Evolutionary conservation across 2,797 vertebrate species (phyloP).

Genomic region (Danio aesculapii): DNA sequence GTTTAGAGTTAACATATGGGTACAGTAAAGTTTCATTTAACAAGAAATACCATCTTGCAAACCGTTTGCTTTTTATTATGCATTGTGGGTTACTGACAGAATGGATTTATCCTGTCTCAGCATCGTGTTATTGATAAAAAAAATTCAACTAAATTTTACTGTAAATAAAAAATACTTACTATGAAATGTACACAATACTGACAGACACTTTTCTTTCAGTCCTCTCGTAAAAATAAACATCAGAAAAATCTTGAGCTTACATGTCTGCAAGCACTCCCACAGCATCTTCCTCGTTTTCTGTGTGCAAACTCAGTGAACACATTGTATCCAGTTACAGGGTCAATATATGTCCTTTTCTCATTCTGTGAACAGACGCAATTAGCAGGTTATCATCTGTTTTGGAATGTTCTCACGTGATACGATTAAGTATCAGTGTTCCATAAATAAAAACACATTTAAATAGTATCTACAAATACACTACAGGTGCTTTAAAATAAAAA

Average conservation of each 20-base stretch:
- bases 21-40: neutral
- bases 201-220: neutral
- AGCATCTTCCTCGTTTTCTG: constrained; percentile 82
- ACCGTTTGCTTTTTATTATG: constrained; percentile 27
- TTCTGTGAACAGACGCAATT: constrained; percentile 72
- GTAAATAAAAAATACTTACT: constrained; percentile 22
- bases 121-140: constrained; percentile 18
- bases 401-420: neutral
- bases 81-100: constrained; percentile 7
- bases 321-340: constrained; percentile 79
- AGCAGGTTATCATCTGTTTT: constrained; percentile 18
- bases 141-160: neutral
- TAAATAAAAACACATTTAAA: neutral
- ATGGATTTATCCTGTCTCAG: constrained; percentile 6
- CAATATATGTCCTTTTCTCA: constrained; percentile 81
- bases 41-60: neutral
- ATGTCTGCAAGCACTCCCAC: constrained; percentile 84
- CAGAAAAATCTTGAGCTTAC: constrained; percentile 72
- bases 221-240: neutral
- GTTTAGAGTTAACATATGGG: constrained; percentile 31
- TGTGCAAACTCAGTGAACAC: constrained; percentile 83
- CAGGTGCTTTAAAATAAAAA: neutral
- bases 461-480: neutral
- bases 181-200: neutral
- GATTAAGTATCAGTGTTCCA: neutral